Evolutionary conservation across 1,140 invertebrate genomes (phyloP).

Genomic region (Zaprionus davidi): DNA sequence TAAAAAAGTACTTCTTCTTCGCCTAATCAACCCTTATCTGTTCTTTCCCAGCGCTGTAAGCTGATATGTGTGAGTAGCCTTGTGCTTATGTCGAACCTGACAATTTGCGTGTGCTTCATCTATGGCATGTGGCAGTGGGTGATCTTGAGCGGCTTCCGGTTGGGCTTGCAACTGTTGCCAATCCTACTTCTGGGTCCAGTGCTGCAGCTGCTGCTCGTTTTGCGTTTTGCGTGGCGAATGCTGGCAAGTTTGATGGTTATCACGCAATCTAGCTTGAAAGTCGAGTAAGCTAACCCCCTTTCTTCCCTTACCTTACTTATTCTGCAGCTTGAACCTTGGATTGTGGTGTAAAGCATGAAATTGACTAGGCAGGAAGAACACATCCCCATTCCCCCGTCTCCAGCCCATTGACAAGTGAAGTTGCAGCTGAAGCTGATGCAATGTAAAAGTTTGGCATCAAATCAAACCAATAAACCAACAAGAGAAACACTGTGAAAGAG

Average conservation of each 20-base stretch:
- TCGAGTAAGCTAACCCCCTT: slow-evolving; percentile 22
- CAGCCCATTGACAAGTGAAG: background rate
- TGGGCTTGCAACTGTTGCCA: slow-evolving; percentile 30
- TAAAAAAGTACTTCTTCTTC: background rate
- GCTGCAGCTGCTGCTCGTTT: slow-evolving; percentile 44
- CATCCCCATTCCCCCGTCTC: background rate
- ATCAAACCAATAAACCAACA: slow-evolving; percentile 76
- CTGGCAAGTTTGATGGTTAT: slow-evolving; percentile 48
- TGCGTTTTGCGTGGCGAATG: slow-evolving; percentile 42
- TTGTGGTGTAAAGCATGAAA: slow-evolving; percentile 52
- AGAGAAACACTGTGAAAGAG: background rate
- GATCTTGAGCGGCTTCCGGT: slow-evolving; percentile 12
- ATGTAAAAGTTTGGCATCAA: slow-evolving; percentile 48
- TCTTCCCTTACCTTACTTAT: background rate
- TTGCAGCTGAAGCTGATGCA: slow-evolving; percentile 10
- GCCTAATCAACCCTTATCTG: background rate
- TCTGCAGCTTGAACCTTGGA: slow-evolving; percentile 42
- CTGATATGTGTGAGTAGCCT: slow-evolving; percentile 51
- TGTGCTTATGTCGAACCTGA: slow-evolving; percentile 51
- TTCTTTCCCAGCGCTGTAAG: slow-evolving; percentile 52
- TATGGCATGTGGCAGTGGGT: slow-evolving; percentile 50
- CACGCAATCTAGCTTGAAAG: background rate
- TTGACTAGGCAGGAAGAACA: slow-evolving; percentile 31
- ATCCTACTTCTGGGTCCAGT: slow-evolving; percentile 54
- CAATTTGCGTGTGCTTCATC: slow-evolving; percentile 54